Conservation (phyloP, 2,113 vertebrate genomes). For the Halichoeres trimaculatus region DNA sequence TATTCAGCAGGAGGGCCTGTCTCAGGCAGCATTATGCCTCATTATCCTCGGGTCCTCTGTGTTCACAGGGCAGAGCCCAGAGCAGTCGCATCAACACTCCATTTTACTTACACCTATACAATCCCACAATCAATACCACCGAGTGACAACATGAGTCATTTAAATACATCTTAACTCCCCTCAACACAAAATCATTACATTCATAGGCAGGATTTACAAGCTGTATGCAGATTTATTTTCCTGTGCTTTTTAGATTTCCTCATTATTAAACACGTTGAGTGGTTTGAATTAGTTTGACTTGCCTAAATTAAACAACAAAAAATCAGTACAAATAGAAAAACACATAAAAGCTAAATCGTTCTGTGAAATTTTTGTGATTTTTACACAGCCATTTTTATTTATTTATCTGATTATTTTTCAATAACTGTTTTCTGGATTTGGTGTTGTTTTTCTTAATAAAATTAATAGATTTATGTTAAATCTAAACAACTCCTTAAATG, state of each 20-base stretch:
- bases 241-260: not conserved
- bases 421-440: no score
- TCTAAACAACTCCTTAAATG: no score
- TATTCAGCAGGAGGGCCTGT: conserved; percentile 77
- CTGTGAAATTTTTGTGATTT: not conserved
- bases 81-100: conserved; percentile 61
- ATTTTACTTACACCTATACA: conserved; percentile 71
- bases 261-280: not conserved
- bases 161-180: conserved; percentile 62
- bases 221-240: not conserved
- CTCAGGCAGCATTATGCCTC: conserved; percentile 75
- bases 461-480: no score
- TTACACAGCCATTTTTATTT: no score
- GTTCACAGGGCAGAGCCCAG: conserved; percentile 40
- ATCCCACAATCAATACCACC: conserved; percentile 74
- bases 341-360: not conserved
- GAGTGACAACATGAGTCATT: conserved; percentile 70
- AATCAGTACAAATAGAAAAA: no score
- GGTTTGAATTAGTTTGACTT: not conserved
- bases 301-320: not conserved
- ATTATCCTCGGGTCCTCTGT: conserved; percentile 73
- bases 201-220: conserved; percentile 2
- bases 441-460: no score
- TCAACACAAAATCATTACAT: not conserved
- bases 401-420: no score